phyloP scores from a whole-genome alignment of 2,888 invertebrate species.

The Aphrophora alni region DNA sequence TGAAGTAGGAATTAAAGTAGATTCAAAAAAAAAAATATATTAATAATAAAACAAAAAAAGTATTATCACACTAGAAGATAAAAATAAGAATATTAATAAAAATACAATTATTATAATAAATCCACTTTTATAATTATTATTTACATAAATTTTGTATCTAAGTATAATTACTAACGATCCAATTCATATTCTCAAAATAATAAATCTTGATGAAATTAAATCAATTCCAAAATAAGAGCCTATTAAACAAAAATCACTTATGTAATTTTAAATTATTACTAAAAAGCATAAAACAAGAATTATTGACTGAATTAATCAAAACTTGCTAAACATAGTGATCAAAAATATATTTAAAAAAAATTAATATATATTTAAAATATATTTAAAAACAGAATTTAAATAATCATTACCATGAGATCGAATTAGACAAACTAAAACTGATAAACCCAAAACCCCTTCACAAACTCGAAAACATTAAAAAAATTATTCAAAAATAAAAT shows the following conservation, averaged over 20 bases:
- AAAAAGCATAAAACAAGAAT: slow-evolving; percentile 65
- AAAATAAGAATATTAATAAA: no score
- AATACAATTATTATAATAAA: no score
- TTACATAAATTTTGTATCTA: no score
- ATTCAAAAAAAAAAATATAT: slow-evolving; percentile 77
- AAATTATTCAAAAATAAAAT: no score
- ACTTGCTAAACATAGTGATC: slow-evolving; percentile 66
- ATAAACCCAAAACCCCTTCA: no score
- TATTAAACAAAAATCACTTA: slow-evolving; percentile 55
- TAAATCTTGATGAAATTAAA: slow-evolving; percentile 45
- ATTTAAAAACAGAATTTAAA: no score
- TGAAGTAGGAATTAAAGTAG: slow-evolving; percentile 70
- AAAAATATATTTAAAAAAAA: slow-evolving; percentile 56
- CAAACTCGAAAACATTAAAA: no score
- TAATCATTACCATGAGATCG: no score
- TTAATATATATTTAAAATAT: slow-evolving; percentile 59
- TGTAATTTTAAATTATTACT: slow-evolving; percentile 56
- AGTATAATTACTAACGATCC: slow-evolving; percentile 66
- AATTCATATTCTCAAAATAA: slow-evolving; percentile 66
- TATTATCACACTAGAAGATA: no score
- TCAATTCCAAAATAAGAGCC: slow-evolving; percentile 46
- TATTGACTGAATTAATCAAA: slow-evolving; percentile 67
- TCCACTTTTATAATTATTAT: no score
- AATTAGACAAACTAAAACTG: no score
- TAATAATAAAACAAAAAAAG: no score